Percentiles rank a stretch among this genome's conserved stretches.
Conservation (phyloP, 2,888 invertebrate genomes). For the Ypsolopha scabrella region DNA sequence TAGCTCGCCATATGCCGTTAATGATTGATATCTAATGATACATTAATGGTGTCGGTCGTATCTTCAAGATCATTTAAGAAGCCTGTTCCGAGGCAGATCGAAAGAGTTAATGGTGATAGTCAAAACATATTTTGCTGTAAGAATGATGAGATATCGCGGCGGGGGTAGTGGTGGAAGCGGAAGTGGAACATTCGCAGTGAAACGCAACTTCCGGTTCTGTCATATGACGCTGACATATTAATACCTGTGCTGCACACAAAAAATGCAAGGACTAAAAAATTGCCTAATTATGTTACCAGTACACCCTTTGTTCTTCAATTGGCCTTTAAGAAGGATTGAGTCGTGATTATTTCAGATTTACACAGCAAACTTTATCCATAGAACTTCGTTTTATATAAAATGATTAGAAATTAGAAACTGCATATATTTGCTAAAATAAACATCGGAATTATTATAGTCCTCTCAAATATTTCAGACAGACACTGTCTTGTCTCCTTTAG, state of each 20-base stretch:
- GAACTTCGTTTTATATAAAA: too few species aligned
- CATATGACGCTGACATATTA: slow-evolving; percentile 28
- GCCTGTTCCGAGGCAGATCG: slow-evolving; percentile 19
- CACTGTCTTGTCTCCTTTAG: too few species aligned
- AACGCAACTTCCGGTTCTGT: slow-evolving; percentile 46
- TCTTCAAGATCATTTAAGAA: slow-evolving; percentile 33
- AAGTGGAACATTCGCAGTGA: slow-evolving; percentile 53
- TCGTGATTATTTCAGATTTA: too few species aligned
- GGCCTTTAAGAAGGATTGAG: too few species aligned
- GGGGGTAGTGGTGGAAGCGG: slow-evolving; percentile 31
- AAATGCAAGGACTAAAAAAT: not conserved
- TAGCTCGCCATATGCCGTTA: slow-evolving; percentile 12
- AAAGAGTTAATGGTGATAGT: slow-evolving; percentile 49
- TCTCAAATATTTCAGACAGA: too few species aligned
- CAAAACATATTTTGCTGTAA: slow-evolving; percentile 64
- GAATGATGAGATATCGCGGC: slow-evolving; percentile 57
- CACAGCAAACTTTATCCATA: too few species aligned
- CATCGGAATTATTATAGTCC: too few species aligned
- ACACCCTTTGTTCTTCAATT: not conserved
- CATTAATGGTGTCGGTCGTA: slow-evolving; percentile 38
- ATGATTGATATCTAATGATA: slow-evolving; percentile 49
- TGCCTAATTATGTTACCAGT: slow-evolving; percentile 3
- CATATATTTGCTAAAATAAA: too few species aligned
- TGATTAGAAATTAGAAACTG: too few species aligned
- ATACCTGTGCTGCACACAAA: slow-evolving; percentile 11